Evolutionary conservation across 2,113 vertebrate species (phyloP), one percentile per base, ranked within the genome.

Genomic region (Caranx ignobilis): DNA sequence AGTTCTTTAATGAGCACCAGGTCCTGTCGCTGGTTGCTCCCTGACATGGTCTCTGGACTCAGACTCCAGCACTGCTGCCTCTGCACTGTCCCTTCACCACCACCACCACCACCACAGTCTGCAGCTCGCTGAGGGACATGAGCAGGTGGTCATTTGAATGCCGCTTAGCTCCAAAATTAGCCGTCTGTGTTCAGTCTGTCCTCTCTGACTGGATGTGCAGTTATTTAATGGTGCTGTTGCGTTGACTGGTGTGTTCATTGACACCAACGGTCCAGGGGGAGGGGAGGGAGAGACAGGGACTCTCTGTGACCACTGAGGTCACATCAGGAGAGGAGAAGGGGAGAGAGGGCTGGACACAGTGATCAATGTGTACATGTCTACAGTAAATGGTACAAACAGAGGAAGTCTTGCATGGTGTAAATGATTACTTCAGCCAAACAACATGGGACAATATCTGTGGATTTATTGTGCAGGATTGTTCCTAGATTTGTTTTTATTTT

Each of bases 1-100:
- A 90, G 88, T 75, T 94, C 88, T 18, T 89, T 89, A 57, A 92
- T 93, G 84, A 91, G 77, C 61, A 39, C 69, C 78, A 90, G 83
- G 75, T 93, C 87, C 65, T 80, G 87, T 50, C 2, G 85, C 82
- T 76, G 79, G 21, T 71, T 77, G 71, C 75, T 80, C 63, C 68
- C 74, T 82, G 93, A 90, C 93, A 94, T 94, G 88, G 82, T 92
- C 21, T 60, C 62, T 31, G 15, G 34, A 55, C 55, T 15, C 62
- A 73, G 63, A 79, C 21, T 52, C 68, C 70, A 39, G 26, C 32
- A n/a, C 54, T 64, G 75, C 45, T 56, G 56, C 55, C 54, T 57
- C 32, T 55, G 56, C 57, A 12, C 71, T 2, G 60, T 74, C 63
- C 37, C 61, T 16, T 74, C 75, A 61, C 31, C 16, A 5, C 50